Percentiles rank a stretch among this genome's conserved stretches.
phyloP scores from a whole-genome alignment of 2,888 invertebrate genomes.

The Drosophila bunnanda region DNA sequence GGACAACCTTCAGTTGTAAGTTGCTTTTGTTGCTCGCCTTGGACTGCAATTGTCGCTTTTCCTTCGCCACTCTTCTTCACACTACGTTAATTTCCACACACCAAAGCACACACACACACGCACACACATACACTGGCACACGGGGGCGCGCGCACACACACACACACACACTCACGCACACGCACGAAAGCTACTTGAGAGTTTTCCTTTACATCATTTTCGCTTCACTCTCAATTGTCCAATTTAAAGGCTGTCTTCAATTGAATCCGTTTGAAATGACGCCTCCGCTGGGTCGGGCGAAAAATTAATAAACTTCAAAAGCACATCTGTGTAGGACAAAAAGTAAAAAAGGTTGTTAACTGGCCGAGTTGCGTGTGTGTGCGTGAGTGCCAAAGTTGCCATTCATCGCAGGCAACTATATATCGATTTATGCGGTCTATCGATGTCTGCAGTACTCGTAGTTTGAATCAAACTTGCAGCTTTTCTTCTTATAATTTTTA shows the following conservation, averaged over 20 bases:
- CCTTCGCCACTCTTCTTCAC: conserved; percentile 59
- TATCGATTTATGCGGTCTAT: background rate
- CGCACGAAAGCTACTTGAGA: conserved; percentile 27
- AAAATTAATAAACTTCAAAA: conserved; percentile 3
- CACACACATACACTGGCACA: conserved; percentile 22
- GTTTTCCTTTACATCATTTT: conserved; percentile 47
- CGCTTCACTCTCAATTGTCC: background rate
- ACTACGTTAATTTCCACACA: conserved; percentile 70
- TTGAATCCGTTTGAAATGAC: background rate
- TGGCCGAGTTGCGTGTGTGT: conserved; percentile 10
- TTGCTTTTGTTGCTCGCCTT: conserved; percentile 39
- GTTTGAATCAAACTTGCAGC: background rate
- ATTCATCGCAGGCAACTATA: background rate
- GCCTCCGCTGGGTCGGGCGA: background rate
- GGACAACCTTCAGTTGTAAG: conserved; percentile 18
- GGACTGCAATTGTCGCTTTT: conserved; percentile 59
- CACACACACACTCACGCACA: background rate
- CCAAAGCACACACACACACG: conserved; percentile 47
- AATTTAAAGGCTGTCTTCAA: background rate
- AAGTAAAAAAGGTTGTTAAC: conserved; percentile 31
- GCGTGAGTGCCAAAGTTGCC: conserved; percentile 27
- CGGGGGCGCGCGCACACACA: conserved; percentile 11
- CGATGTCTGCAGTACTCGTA: background rate
- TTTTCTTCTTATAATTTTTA: background rate
- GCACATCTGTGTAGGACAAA: conserved; percentile 21